Evolutionary conservation across 1,140 invertebrate genomes (phyloP), one percentile per base, ranked within the genome.

Genomic region (Parasteatoda tepidariorum): DNA sequence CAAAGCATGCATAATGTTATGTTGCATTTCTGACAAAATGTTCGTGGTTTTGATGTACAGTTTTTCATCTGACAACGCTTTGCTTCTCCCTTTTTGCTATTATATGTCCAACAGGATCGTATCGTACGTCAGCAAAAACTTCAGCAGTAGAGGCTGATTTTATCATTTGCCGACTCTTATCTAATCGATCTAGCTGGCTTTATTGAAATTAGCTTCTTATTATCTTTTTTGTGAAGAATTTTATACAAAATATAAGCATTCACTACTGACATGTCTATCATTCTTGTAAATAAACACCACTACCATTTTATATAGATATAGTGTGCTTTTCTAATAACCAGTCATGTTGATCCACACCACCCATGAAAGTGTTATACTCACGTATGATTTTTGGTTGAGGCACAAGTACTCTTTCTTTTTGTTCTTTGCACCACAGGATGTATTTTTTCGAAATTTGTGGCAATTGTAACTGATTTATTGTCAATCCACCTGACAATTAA

Each of bases 221-320:
- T n/a, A n/a, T n/a, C n/a, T n/a, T n/a, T n/a, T n/a, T n/a, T n/a
- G n/a, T n/a, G n/a, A n/a, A n/a, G n/a, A n/a, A n/a, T n/a, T n/a
- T n/a, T n/a, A n/a, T n/a, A n/a, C n/a, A n/a, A n/a, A n/a, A n/a
- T n/a, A n/a, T n/a, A n/a, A n/a, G n/a, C n/a, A n/a, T n/a, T n/a
- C n/a, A n/a, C n/a, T n/a, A n/a, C n/a, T n/a, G n/a, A n/a, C n/a
- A n/a, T n/a, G n/a, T n/a, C n/a, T n/a, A n/a, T n/a, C n/a, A n/a
- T 68, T 24, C 66, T 34, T 2, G 66, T 68, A 24, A 68, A 26
- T 5, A 68, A 26, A 24, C 66, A 68, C n/a, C n/a, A 68, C 33
- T 68, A 68, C 66, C 66, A 68, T 68, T 68, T 68, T 26, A 38
- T 68, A 68, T 68, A 4, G 66, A 7, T 38, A 68, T 38, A 41